A percentile compares a stretch with the other conserved stretches of the same genome.
These are phyloP conservation scores for Yponomeuta malinellus DNA, from an alignment of 2,888 invertebrate genomes.

Conservation along the genomic window DNA sequence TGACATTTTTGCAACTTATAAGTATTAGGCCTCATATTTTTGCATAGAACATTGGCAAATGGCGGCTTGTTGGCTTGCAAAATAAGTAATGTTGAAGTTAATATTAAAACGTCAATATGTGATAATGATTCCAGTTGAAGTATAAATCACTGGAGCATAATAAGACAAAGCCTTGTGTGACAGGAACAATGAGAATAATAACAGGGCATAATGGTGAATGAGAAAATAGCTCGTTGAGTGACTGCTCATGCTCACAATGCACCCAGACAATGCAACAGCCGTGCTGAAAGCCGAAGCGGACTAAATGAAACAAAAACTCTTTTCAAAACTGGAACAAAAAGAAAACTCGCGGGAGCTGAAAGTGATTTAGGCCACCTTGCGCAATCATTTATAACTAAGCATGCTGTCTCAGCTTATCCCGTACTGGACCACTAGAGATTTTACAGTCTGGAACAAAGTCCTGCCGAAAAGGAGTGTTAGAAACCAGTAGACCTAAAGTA, in stretches of 20 bases:
- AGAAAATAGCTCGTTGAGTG: slow-evolving; percentile 68
- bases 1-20: too few relatives aligned
- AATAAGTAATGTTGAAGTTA: too few relatives aligned
- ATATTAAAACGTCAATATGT: too few relatives aligned
- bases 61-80: too few relatives aligned
- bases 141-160: slow-evolving; percentile 32
- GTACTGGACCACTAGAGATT: not conserved
- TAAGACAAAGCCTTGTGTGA: slow-evolving; percentile 49
- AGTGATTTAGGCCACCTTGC: slow-evolving; percentile 1
- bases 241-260: slow-evolving; percentile 58
- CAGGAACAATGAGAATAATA: slow-evolving; percentile 64
- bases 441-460: not conserved
- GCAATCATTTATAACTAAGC: slow-evolving; percentile 3
- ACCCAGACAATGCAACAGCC: slow-evolving; percentile 46
- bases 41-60: too few relatives aligned
- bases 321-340: slow-evolving; percentile 53
- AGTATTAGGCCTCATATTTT: too few relatives aligned
- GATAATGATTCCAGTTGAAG: not conserved
- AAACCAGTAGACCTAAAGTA: too few relatives aligned
- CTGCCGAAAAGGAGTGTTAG: too few relatives aligned
- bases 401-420: not conserved
- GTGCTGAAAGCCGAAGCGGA: slow-evolving; percentile 46
- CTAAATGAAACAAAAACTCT: slow-evolving; percentile 63
- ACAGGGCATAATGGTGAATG: slow-evolving; percentile 63
- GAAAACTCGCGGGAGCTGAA: not conserved